Evolutionary conservation across 2,797 vertebrate species (phyloP).

Genomic region (Mastacembelus armatus): DNA sequence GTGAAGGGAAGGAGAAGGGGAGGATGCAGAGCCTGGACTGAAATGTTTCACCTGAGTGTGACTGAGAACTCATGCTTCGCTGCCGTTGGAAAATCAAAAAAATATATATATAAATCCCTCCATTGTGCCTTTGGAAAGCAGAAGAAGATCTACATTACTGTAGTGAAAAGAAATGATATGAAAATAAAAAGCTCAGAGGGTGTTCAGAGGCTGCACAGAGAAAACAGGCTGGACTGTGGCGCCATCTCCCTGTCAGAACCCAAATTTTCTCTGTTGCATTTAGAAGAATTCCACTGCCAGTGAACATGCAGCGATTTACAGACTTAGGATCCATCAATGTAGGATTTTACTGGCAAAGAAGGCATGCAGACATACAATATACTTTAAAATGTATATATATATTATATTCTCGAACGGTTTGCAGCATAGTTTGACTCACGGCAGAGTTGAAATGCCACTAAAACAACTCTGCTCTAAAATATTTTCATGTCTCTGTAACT

Average conservation of each 20-base stretch:
- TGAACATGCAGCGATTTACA: slow-evolving; percentile 21
- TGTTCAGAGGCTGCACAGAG: slow-evolving; percentile 17
- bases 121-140: slow-evolving; percentile 21
- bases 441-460: background rate
- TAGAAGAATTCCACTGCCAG: background rate
- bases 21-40: slow-evolving; percentile 38
- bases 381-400: too few relatives aligned
- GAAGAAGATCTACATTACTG: slow-evolving; percentile 5
- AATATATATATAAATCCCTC: slow-evolving; percentile 5
- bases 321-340: background rate
- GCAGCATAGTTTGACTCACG: background rate
- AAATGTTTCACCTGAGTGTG: slow-evolving; percentile 55
- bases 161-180: slow-evolving; percentile 14
- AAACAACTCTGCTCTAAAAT: background rate
- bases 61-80: slow-evolving; percentile 30
- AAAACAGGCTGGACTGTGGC: slow-evolving; percentile 51
- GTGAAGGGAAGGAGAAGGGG: background rate
- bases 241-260: slow-evolving; percentile 60
- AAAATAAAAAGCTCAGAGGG: slow-evolving; percentile 25
- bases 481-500: background rate
- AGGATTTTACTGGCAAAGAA: background rate
- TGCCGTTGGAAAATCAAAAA: background rate
- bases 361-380: slow-evolving; percentile 3
- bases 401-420: background rate
- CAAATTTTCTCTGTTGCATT: background rate